Evolutionary conservation across 2,797 vertebrate genomes (phyloP), one percentile per base, ranked within the genome.

Genomic region (Myotis findleyi): DNA sequence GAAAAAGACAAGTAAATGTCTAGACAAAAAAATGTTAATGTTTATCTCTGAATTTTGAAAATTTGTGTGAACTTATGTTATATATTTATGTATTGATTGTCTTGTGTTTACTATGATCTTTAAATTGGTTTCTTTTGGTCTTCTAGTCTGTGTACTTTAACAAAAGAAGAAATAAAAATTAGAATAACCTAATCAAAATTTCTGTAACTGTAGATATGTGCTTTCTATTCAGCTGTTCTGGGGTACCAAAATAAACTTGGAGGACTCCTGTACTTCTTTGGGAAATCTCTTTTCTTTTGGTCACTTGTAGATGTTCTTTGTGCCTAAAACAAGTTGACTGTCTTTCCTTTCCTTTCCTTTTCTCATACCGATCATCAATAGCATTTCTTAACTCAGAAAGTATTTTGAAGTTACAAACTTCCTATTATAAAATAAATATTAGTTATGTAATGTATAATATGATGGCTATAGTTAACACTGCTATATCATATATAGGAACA

Each of bases 121-220:
- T 96, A 64, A 47, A 71, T 79, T 92, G 57, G 30, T 85, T 89
- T 51, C 9, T 82, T 88, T 77, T 81, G 18, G 11, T 82, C 16
- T 73, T 85, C 36, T 73, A 20, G 17, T 47, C 36, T 71, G 64
- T 14, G 20, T 23, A 36, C 6, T 87, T 72, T 18, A 87, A 62
- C 55, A 80, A 90, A 84, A 71, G 33, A 83, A 76, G n/a, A 68
- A 84, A 93, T 9, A 27, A 82, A 66, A 93, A 85, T 13, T 5
- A 33, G 5, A 27, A 64, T 23, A 81, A 71, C 10, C 14, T 18
- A 68, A 90, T 30, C 10, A 84, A 92, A 83, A 87, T 0, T n/a
- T 33, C 44, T 71, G 1, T 38, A 62, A 68, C 36, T 33, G 38
- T 20, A 72, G 71, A 76, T 14, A 18, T n/a, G 20, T 11, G 5